phyloP scores from a whole-genome alignment of 2,113 vertebrate genomes.

The human region DNA sequence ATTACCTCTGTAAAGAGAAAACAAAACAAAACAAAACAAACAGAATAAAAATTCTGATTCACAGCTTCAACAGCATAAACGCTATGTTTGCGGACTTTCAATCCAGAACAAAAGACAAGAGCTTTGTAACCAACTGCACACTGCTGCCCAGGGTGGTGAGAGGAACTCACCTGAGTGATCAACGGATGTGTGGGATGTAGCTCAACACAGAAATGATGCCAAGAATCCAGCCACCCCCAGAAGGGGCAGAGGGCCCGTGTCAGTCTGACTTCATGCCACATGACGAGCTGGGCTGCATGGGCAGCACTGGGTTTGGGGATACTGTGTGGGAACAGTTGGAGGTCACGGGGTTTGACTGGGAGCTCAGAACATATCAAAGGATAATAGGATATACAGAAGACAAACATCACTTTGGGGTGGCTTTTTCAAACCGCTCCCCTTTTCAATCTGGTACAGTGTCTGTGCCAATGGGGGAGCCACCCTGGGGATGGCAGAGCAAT shows the following conservation, averaged over 20 bases:
- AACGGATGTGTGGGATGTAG: not conserved
- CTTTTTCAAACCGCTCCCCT: not conserved
- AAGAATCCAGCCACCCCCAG: constrained; percentile 19
- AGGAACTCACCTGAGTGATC: not conserved
- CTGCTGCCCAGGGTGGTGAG: not conserved
- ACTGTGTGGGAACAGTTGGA: not conserved
- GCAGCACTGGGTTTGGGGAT: not conserved
- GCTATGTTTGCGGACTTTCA: not conserved
- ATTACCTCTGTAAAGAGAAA: too few species aligned
- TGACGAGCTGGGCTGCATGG: not conserved
- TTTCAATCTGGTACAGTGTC: not conserved
- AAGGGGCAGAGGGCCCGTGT: not conserved
- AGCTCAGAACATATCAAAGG: not conserved
- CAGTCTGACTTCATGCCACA: not conserved
- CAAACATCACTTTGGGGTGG: not conserved
- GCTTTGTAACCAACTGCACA: too few species aligned
- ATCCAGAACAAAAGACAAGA: not conserved
- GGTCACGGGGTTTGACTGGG: not conserved
- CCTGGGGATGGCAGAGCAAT: not conserved
- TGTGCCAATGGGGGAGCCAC: not conserved
- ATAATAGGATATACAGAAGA: not conserved
- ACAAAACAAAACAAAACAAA: too few species aligned
- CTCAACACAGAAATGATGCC: constrained; percentile 1
- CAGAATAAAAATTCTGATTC: not conserved
- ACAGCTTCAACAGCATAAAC: not conserved